Percentiles rank a stretch among this genome's conserved stretches.
Conservation (phyloP, 2,888 invertebrate genomes). For the Drosophila histrio region DNA sequence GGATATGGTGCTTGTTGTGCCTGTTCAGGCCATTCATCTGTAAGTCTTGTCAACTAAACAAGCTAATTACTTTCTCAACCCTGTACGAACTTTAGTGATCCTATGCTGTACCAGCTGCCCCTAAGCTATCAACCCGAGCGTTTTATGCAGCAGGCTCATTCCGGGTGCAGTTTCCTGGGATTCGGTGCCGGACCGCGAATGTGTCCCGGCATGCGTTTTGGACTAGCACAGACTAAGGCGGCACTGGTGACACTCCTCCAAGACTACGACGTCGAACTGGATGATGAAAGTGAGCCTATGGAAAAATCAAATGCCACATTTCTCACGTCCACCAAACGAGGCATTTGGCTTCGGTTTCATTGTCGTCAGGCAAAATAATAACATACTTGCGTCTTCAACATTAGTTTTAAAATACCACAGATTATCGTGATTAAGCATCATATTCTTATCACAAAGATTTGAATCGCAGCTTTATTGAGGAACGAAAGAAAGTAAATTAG, state of each 20-base stretch:
- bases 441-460: too few species aligned
- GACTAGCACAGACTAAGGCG: constrained; percentile 72
- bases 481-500: too few species aligned
- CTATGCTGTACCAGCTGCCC: constrained; percentile 60
- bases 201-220: constrained; percentile 79
- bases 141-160: constrained; percentile 43
- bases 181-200: constrained; percentile 79
- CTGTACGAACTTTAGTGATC: constrained; percentile 55
- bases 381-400: too few species aligned
- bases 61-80: background rate
- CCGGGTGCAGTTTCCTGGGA: constrained; percentile 66
- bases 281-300: constrained; percentile 22
- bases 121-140: constrained; percentile 66
- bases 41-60: constrained; percentile 27
- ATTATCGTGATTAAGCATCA: too few species aligned
- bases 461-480: too few species aligned
- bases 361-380: background rate
- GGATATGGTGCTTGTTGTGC: constrained; percentile 68
- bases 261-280: constrained; percentile 56
- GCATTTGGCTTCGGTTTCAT: constrained; percentile 70
- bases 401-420: too few species aligned
- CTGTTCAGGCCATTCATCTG: constrained; percentile 77
- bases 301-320: constrained; percentile 69
- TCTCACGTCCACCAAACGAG: constrained; percentile 63
- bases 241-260: constrained; percentile 64